Evolutionary conservation across 2,888 invertebrate genomes (phyloP), one percentile per base, ranked within the genome.

Genomic region (Drosophila seclusa): DNA sequence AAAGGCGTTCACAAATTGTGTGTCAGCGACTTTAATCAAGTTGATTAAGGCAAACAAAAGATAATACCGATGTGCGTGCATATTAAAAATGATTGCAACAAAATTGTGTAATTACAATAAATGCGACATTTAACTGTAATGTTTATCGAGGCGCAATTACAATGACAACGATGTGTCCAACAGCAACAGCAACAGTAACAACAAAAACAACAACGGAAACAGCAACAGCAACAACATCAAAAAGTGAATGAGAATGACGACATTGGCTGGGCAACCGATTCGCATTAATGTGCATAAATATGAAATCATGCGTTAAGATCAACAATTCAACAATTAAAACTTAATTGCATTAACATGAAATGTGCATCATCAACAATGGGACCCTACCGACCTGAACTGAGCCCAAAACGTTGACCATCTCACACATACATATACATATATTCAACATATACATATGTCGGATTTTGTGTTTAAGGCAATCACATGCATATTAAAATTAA

Each of bases 271-370:
- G 31, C 62, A 31, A 53, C 66, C 75, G 83, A 87, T 82, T 81
- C 89, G 68, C 87, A 89, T 89, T 89, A 89, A 89, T 87, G 84
- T 79, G 85, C 79, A 90, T 87, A 90, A 87, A 87, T 89, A 87
- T 90, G 87, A 90, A 87, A 87, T 87, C 90, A 90, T 84, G 89
- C 89, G 89, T 90, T 89, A 90, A 90, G 89, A 87, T 87, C 87
- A 87, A 90, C 89, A 87, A 90, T 87, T 87, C 90, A 87, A 90
- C 87, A 90, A 89, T 87, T 87, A 87, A 87, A 87, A 87, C 88
- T 87, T 90, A 90, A 87, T 87, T 87, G 87, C 87, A 87, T 87
- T 87, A 90, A 89, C 86, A 89, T 90, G 90, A 86, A 85, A 85
- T 90, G 85, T 90, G 85, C 85, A 85, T 90, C 90, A 88, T 88